A percentile compares a stretch with the other conserved stretches of the same genome.
Conservation (phyloP, 1,140 invertebrate genomes). For the Papilio machaon region DNA sequence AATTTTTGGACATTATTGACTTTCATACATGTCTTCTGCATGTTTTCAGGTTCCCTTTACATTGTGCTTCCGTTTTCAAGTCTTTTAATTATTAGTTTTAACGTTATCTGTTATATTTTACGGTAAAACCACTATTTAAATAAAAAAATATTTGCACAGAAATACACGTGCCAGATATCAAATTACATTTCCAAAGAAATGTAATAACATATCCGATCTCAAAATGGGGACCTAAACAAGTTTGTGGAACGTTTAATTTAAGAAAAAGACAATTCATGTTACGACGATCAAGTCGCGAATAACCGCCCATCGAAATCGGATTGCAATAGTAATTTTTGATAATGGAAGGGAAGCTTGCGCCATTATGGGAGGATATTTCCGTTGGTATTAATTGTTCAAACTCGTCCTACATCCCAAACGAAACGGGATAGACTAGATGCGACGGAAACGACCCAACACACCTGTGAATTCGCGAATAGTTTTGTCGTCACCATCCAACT, state of each 20-base stretch:
- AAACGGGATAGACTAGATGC: slow-evolving; percentile 69
- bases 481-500: slow-evolving; percentile 54
- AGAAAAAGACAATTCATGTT: slow-evolving; percentile 68
- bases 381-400: slow-evolving; percentile 71
- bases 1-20: neutral
- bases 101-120: neutral
- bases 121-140: neutral
- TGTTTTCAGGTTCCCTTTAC: neutral
- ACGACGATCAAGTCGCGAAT: slow-evolving; percentile 64
- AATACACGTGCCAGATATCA: slow-evolving; percentile 74
- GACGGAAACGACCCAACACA: slow-evolving; percentile 61
- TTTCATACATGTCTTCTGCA: neutral
- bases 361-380: slow-evolving; percentile 78
- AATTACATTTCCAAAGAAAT: slow-evolving; percentile 65
- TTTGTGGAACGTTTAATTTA: slow-evolving; percentile 68
- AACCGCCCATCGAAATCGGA: slow-evolving; percentile 70
- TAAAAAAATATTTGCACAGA: slow-evolving; percentile 42
- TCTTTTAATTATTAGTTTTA: neutral
- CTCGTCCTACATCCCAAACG: slow-evolving; percentile 52
- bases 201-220: slow-evolving; percentile 65
- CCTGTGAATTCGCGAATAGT: slow-evolving; percentile 70
- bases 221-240: slow-evolving; percentile 61
- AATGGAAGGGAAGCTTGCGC: slow-evolving; percentile 70
- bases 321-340: slow-evolving; percentile 78
- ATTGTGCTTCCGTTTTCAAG: neutral